Conservation (phyloP, 1,140 invertebrate species). For the Formica selysi region DNA sequence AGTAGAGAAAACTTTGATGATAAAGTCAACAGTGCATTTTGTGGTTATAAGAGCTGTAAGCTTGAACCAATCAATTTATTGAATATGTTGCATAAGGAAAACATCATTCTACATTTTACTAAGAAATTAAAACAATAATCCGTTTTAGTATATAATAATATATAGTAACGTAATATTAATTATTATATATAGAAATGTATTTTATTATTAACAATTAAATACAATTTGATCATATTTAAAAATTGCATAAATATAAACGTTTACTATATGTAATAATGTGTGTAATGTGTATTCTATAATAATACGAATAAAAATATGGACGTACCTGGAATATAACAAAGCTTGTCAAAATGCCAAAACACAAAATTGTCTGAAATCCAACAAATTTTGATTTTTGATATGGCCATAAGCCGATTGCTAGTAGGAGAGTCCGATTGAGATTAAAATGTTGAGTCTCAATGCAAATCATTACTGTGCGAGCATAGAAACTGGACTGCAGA, state of each 20-base stretch:
- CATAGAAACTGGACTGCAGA: background rate
- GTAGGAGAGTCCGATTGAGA: background rate
- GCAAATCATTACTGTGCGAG: background rate
- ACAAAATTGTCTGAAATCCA: background rate
- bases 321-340: slow-evolving; percentile 14
- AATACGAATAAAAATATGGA: background rate
- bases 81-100: background rate
- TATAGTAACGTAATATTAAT: background rate
- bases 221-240: background rate
- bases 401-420: background rate
- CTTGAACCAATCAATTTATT: slow-evolving; percentile 8
- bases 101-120: background rate
- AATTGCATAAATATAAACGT: background rate
- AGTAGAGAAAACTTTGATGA: background rate
- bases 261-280: background rate
- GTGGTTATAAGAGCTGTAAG: background rate
- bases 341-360: background rate
- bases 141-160: too few species aligned
- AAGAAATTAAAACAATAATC: background rate
- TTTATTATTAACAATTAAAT: too few species aligned
- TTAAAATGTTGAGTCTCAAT: background rate
- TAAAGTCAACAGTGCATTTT: slow-evolving; percentile 5
- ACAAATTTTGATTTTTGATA: background rate
- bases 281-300: background rate
- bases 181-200: background rate